Evolutionary conservation across 2,888 invertebrate genomes (phyloP), one percentile per base, ranked within the genome.

Genomic region (Unio delphinus): DNA sequence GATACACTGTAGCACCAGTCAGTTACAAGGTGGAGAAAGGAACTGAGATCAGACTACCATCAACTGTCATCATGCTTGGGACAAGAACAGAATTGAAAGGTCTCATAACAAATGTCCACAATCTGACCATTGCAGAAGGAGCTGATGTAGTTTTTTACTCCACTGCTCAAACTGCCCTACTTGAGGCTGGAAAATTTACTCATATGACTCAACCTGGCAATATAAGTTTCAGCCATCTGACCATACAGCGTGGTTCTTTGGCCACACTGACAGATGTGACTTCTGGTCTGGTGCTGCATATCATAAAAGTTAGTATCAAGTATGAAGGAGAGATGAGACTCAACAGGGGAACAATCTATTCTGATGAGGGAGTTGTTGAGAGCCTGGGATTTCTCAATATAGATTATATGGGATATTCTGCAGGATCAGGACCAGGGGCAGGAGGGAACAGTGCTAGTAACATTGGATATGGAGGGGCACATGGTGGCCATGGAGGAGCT

Each of bases 401-500:
- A 20, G 80, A 76, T 61, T 76, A 68, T 54, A 77, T 74, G 69
- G 84, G 84, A 3, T 71, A 74, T 76, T 62, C 34, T 30, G 63
- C 73, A 18, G 58, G 20, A 17, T 61, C 68, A 20, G 78, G 76
- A 60, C 20, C 56, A 26, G 85, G 85, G 17, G 74, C 71, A 26
- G 85, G 85, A 20, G 72, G 73, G 34, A 80, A 78, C 26, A 62
- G 23, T 17, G 75, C 77, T 5, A 65, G 68, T 30, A 59, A 30
- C 20, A 59, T 63, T 56, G 85, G 83, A 34, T 78, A 72, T 66
- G 85, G 85, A 34, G 85, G 75, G 59, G 75, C 83, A 8, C 84
- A 85, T 69, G 85, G 85, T 28, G 85, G 85, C 17, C 82, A 85
- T 70, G 85, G 85, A 18, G 85, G 85, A n/a, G 80, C 80, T 23